Percentiles rank a stretch among this genome's conserved stretches.
Evolutionary conservation across 2,888 invertebrate species (phyloP).

Genomic region (Carabus problematicus): DNA sequence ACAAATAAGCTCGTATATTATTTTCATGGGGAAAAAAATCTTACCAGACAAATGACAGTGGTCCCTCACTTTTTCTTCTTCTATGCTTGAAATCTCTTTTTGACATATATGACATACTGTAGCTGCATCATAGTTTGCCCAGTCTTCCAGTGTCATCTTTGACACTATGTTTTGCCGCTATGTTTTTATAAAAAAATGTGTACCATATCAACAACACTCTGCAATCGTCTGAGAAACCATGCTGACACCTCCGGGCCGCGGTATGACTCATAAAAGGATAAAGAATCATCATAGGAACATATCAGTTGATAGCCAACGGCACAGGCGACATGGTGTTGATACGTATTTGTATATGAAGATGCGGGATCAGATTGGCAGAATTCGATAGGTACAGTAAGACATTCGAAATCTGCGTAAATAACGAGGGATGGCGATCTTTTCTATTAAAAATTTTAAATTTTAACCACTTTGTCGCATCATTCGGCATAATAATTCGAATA

Average conservation of each 20-base stretch:
- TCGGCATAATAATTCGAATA: slow-evolving; percentile 17
- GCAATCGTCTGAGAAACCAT: slow-evolving; percentile 20
- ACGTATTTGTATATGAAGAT: slow-evolving; percentile 10
- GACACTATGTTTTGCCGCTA: too few species aligned
- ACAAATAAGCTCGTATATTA: slow-evolving; percentile 13
- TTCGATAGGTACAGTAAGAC: slow-evolving; percentile 11
- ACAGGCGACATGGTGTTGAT: slow-evolving; percentile 44
- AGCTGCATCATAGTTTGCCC: slow-evolving; percentile 16
- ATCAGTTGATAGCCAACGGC: slow-evolving; percentile 41
- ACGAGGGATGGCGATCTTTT: slow-evolving; percentile 30
- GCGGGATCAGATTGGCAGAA: slow-evolving; percentile 11
- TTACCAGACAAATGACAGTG: slow-evolving; percentile 46
- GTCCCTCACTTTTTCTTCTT: slow-evolving; percentile 33
- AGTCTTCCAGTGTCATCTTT: slow-evolving; percentile 13
- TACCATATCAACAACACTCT: slow-evolving; percentile 3
- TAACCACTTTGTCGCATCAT: slow-evolving; percentile 6
- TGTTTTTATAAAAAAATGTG: slow-evolving; percentile 16
- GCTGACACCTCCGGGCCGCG: slow-evolving; percentile 18
- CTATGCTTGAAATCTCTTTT: not conserved
- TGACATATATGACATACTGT: slow-evolving; percentile 33
- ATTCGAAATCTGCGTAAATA: slow-evolving; percentile 33
- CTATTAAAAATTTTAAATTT: slow-evolving; percentile 18
- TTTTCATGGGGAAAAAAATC: slow-evolving; percentile 10
- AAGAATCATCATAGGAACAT: slow-evolving; percentile 27
- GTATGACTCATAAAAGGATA: slow-evolving; percentile 22